Conservation (phyloP, 2,888 invertebrate genomes). For the Caenorhabditis panamensis region DNA sequence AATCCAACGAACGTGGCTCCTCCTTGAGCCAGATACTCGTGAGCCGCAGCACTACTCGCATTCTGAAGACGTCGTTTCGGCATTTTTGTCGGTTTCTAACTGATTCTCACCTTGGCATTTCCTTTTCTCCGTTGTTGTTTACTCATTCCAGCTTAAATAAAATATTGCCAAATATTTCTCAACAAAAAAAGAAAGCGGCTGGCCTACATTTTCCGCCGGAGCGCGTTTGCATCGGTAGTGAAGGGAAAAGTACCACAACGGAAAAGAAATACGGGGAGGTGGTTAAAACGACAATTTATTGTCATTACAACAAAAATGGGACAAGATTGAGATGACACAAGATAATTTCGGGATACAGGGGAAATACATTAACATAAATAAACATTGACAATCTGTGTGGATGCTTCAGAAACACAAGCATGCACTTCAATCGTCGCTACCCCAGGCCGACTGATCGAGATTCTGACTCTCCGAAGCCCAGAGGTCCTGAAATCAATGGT, state of each 20-base stretch:
- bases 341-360: neutral
- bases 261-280: neutral
- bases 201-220: conserved; percentile 6
- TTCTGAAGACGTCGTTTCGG: conserved; percentile 39
- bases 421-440: conserved; percentile 20
- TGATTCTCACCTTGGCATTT: conserved; percentile 62
- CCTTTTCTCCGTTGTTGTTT: conserved; percentile 64
- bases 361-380: conserved; percentile 4
- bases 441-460: conserved; percentile 32
- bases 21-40: conserved; percentile 49
- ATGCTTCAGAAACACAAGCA: neutral
- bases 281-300: neutral
- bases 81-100: neutral
- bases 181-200: conserved; percentile 2
- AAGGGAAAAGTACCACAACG: conserved; percentile 1
- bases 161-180: conserved; percentile 32
- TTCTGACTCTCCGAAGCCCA: conserved; percentile 7
- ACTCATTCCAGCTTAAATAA: conserved; percentile 51
- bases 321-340: conserved; percentile 24
- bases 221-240: conserved; percentile 26
- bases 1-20: conserved; percentile 48
- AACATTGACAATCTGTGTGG: neutral
- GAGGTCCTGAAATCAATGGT: conserved; percentile 23
- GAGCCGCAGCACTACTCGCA: conserved; percentile 68
- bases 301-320: neutral